Conservation (phyloP, 2,797 vertebrate genomes). For the Gymnocypris eckloni region DNA sequence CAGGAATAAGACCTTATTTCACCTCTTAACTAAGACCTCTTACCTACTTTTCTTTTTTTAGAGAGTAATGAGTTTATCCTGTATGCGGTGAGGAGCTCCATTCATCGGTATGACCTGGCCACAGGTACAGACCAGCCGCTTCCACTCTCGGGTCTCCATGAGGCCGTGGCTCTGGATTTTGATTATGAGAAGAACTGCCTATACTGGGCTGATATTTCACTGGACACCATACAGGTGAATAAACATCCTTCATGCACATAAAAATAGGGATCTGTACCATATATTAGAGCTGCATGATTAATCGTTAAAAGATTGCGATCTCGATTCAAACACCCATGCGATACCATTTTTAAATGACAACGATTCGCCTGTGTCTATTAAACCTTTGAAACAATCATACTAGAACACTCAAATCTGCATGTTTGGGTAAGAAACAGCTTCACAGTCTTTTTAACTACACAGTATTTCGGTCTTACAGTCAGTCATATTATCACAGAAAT, state of each 20-base stretch:
- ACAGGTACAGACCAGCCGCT: slow-evolving; percentile 89
- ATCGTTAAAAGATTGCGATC: not conserved
- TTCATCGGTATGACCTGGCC: slow-evolving; percentile 93
- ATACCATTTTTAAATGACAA: not conserved
- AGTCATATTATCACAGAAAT: not conserved
- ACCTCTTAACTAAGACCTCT: not conserved
- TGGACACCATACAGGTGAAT: slow-evolving; percentile 93
- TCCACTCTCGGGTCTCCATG: slow-evolving; percentile 87
- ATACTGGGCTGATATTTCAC: slow-evolving; percentile 97
- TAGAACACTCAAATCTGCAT: not conserved
- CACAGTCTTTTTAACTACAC: not conserved
- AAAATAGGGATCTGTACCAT: not conserved
- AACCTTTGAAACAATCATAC: not conserved
- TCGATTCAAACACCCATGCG: not conserved
- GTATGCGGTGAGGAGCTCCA: slow-evolving; percentile 91
- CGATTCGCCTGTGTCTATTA: not conserved
- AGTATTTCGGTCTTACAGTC: not conserved
- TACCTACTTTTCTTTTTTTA: slow-evolving; percentile 60
- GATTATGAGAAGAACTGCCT: slow-evolving; percentile 95
- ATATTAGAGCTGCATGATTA: not conserved
- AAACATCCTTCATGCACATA: not conserved
- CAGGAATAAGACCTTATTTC: not conserved
- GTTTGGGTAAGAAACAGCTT: too few relatives aligned
- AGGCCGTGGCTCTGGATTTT: slow-evolving; percentile 94
- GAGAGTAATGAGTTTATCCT: slow-evolving; percentile 98